Base-by-base conservation (phyloP, 23 tunicate genomes). In the Styela clava region DNA sequence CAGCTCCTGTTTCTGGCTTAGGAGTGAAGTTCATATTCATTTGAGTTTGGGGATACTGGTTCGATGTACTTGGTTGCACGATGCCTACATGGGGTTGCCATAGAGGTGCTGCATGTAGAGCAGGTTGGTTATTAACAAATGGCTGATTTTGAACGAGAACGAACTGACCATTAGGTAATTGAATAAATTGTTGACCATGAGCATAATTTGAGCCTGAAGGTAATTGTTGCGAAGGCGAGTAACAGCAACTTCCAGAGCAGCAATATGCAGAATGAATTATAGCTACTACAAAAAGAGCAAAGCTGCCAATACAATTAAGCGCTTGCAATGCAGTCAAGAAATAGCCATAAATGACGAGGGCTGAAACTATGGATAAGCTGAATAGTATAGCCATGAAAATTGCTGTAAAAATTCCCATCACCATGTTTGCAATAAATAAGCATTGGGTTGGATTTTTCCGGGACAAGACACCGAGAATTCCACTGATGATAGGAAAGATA, bases 221-320 rank as follows among this genome's bases (percentile, higher is more conserved):
- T 5, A 44, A 7, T 44, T 44, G 56, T 44, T 44, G 56, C 7
- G 56, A 12, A 44, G 12, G 12, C 7, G 56, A 7, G 56, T 44
- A 7, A 44, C 56, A 44, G 12, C 56, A 71, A 2, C 27, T n/a
- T 5, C 34, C 77, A 21, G 34, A 33, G 16, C 77, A 71, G 34
- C 77, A 71, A 32, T 28, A 71, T 16, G 77, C 34, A 7, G 77
- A 71, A 71, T 71, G 77, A 3, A 71, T 35, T 19, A 71, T 71
- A 7, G 77, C 32, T 2, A 30, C 23, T 18, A 71, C 29, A 32
- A 71, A 71, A 5, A 33, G 20, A 71, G 35, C 77, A 27, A 71
- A 71, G 20, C 32, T 21, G 12, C 35, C 23, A 12, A 71, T 30
- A 5, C 35, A 28, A 5, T 28, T 71, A 3, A 71, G 34, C 12